phyloP scores from a whole-genome alignment of 1,140 invertebrate genomes.

The Brachionus calyciflorus region DNA sequence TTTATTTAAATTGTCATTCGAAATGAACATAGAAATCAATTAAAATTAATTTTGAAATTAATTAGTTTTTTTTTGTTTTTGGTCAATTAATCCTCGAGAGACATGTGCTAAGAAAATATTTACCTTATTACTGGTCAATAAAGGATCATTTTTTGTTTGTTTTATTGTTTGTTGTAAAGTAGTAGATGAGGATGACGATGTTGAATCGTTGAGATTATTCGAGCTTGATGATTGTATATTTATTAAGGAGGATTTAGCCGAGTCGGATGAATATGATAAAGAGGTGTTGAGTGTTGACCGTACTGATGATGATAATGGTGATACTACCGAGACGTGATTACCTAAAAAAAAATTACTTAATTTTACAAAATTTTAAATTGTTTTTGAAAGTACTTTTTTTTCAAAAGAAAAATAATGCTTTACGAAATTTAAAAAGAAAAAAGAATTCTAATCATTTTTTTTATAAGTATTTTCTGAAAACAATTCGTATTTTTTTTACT shows the following conservation, averaged over 20 bases:
- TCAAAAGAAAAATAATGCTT: too few relatives aligned
- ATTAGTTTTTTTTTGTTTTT: slow-evolving; percentile 15
- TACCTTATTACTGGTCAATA: slow-evolving; percentile 5
- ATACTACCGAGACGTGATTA: background rate
- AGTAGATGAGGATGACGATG: slow-evolving; percentile 21
- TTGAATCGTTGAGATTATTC: slow-evolving; percentile 21
- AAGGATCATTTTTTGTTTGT: background rate
- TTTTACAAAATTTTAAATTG: background rate
- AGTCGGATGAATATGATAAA: slow-evolving; percentile 16
- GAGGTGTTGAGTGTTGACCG: slow-evolving; percentile 13
- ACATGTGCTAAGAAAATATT: slow-evolving; percentile 26
- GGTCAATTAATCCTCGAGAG: background rate
- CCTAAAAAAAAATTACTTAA: background rate
- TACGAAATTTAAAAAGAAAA: too few relatives aligned
- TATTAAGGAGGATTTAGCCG: background rate
- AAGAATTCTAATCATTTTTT: too few relatives aligned
- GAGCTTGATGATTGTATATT: slow-evolving; percentile 8
- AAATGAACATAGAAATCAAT: slow-evolving; percentile 31
- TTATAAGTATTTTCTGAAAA: too few relatives aligned
- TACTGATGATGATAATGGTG: background rate
- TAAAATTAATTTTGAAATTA: slow-evolving; percentile 39
- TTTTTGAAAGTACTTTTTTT: too few relatives aligned
- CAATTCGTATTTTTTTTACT: slow-evolving; percentile 24
- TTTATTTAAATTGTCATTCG: too few relatives aligned
- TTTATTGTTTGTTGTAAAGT: slow-evolving; percentile 29